Evolutionary conservation across 2,888 invertebrate species (phyloP), one percentile per base, ranked within the genome.

Genomic region (Euclidia mi): DNA sequence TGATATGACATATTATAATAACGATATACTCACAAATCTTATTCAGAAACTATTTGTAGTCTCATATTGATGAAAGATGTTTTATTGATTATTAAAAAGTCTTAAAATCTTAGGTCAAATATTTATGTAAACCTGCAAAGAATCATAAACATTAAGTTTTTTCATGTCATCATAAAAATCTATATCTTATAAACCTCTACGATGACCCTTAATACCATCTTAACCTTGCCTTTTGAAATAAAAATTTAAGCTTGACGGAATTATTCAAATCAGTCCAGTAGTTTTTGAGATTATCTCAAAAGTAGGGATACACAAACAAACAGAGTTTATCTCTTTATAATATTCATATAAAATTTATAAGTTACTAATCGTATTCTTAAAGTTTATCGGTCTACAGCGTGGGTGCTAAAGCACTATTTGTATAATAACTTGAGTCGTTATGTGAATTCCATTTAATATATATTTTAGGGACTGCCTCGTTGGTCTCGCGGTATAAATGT

Each of bases 241-340:
- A 68, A 63, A 60, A 48, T 18, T 18, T 47, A 40, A 59, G 52
- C 40, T 17, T 40, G 28, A 10, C 38, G 38, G 67, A 48, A 71
- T 73, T 73, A 73, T 73, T 73, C 74, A 74, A 74, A 73, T 74
- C 44, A 57, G 59, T 15, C 41, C 56, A 59, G 63, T 60, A 60
- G 56, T 62, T 74, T 66, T 3, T n/a, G 32, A 74, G 75, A 73
- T 74, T 52, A 73, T 69, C 68, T 68, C 28, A 9, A 32, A 62
- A 61, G 15, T 45, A 18, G 56, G 10, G 9, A 51, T 47, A 65
- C 44, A 59, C 57, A 73, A 74, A 73, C 74, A 73, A 71, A 69
- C 51, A 71, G 20, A 61, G 44, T 59, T 61, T 63, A 60, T 59
- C 40, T 72, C 55, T 71, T 61, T 43, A 71, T 68, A 62, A 58